Base-by-base conservation (phyloP, 2,797 vertebrate genomes). In the Catharus ustulatus region DNA sequence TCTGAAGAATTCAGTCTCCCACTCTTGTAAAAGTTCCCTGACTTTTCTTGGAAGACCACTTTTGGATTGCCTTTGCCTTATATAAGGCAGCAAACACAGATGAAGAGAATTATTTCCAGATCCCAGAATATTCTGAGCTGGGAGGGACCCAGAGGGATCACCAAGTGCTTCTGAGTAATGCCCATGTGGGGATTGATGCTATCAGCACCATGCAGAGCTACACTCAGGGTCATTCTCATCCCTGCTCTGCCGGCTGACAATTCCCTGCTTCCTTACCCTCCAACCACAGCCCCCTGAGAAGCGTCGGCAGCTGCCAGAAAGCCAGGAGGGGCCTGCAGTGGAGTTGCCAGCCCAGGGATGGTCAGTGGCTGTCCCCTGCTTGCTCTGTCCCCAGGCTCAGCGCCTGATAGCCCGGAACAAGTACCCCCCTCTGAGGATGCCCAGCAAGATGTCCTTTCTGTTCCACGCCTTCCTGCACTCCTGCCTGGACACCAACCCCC, bases 381-480 rank as follows among this genome's bases (percentile, higher is more conserved):
- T 43, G 8, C 23, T 55, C 16, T 40, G 55, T 72, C 30, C 72
- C 15, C 77, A 99, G 98, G 98, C 98, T 58, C 97, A 99, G 96
- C 98, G 98, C 95, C 98, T 99, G 96, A 99, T 99, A 59, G 98
- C 34, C n/a, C 16, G 6, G 24, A 85, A 46, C 83, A 61, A 5
- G 48, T 61, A 46, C 55, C 83, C 73, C 0, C 63, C 73, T 7
- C 83, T 85, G 73, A 17, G 13, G 48, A 69, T n/a, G 55, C 29
- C 73, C 63, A 21, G 34, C 63, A 24, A 11, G 45, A 61, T 77
- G 63, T 77, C 73, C 0, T 2, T 54, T 1, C 63, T 98, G 71
- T 99, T 99, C 91, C 98, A 98, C 10, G 98, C 99, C 96, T 99
- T 99, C 96, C 98, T 99, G 87, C 98, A 98, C 96, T 98, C 98